Evolutionary conservation across 64 coral and sea anemone species (phyloP).

Genomic region (Orbicella faveolata): DNA sequence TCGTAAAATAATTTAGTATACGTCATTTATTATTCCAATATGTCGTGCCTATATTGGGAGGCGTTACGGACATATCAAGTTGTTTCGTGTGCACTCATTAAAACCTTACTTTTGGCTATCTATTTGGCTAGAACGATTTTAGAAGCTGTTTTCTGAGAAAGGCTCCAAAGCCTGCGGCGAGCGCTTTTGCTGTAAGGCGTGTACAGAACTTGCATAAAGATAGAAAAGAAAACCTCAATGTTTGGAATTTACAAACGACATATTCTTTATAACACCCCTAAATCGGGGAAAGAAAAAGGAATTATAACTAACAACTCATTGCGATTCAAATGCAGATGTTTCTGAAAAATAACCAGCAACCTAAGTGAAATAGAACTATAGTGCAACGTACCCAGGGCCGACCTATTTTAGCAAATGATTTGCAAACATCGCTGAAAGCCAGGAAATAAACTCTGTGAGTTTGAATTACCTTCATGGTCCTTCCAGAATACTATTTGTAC

Average conservation of each 20-base stretch:
- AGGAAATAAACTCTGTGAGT: not conserved
- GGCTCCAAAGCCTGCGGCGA: too few species aligned
- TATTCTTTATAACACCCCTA: not conserved
- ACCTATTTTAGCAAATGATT: not conserved
- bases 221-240: not conserved
- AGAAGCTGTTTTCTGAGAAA: too few species aligned
- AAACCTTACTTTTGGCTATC: too few species aligned
- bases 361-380: not conserved
- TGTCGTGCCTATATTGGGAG: too few species aligned
- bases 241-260: not conserved
- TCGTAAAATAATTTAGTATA: too few species aligned
- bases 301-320: not conserved
- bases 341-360: not conserved
- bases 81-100: too few species aligned
- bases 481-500: not conserved
- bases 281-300: not conserved
- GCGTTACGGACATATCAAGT: too few species aligned
- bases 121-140: too few species aligned
- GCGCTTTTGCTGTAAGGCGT: too few species aligned
- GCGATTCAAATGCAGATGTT: not conserved
- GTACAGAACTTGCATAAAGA: too few species aligned
- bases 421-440: not conserved
- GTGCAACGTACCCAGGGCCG: not conserved
- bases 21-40: too few species aligned
- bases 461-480: not conserved